Evolutionary conservation across 2,797 vertebrate species (phyloP), one percentile per base, ranked within the genome.

Genomic region (Thunnus albacares): DNA sequence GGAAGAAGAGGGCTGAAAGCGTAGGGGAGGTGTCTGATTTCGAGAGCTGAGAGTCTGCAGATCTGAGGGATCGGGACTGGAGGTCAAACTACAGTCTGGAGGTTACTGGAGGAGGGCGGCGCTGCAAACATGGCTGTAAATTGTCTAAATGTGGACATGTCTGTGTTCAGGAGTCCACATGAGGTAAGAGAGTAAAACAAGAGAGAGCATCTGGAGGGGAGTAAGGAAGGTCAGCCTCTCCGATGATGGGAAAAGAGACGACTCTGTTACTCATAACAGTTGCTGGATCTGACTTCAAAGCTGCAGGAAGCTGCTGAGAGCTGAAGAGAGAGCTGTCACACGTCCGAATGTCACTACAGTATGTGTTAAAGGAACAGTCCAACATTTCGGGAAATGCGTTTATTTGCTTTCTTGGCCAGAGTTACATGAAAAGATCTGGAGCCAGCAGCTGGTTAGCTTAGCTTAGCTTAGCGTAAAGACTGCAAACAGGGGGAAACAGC

Each of bases 271-370:
- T 72, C 81, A 67, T 69, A 61, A 72, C 51, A 33, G 28, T 6
- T 8, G 51, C 56, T 79, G 79, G 67, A 69, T 9, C 24, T 2
- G 58, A 79, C 71, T 79, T 84, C 71, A 84, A 73, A 79, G 78
- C 51, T 43, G 56, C 75, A 76, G 73, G 62, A 75, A 72, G 71
- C 69, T n/a, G 70, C 66, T 28, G 45, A 1, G 11, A 68, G 65
- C 28, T 43, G 12, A 28, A 26, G 38, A 63, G 33, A 26, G 59
- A 75, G 47, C 49, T 0, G 26, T 74, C 80, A 33, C 30, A 57
- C 67, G 26, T 26, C 22, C 7, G 11, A 5, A 61, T 30, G 60
- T 73, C 73, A 61, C 51, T 17, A 1, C 1, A 24, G 28, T 35
- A 43, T 53, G 64, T 45, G 51, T 56, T 65, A 61, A 68, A 62